A percentile compares a stretch with the other conserved stretches of the same genome.
These are phyloP conservation scores for Megalopta genalis DNA, from an alignment of 1,140 invertebrate genomes.

Conservation along the genomic window DNA sequence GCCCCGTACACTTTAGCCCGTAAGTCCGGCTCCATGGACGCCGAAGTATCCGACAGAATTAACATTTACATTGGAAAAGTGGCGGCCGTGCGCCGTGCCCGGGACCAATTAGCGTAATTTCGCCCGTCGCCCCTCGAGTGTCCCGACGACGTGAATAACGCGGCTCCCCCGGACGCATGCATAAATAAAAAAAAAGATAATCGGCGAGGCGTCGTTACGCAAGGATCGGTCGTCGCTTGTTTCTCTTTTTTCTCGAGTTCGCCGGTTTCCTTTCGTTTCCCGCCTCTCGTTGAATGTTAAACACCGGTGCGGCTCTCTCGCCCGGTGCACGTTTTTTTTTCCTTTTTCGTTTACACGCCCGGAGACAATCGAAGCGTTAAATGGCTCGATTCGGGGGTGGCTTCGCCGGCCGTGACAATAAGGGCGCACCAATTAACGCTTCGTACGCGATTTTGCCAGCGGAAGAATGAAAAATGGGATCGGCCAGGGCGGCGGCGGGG, in stretches of 20 bases:
- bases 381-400: constrained; percentile 3
- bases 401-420: background rate
- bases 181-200: constrained; percentile 2
- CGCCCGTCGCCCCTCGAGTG: no score
- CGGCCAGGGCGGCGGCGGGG: background rate
- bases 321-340: no score
- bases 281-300: background rate
- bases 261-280: background rate
- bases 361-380: constrained; percentile 20
- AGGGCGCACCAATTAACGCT: constrained; percentile 22
- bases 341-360: constrained; percentile 2
- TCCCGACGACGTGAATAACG: background rate
- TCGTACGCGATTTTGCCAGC: background rate
- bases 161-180: background rate
- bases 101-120: background rate
- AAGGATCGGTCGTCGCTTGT: background rate
- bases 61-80: no score
- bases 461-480: constrained; percentile 8
- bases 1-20: no score
- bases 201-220: background rate
- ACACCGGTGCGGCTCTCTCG: no score
- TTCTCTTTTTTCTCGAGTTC: no score
- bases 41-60: no score
- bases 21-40: no score
- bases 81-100: no score